phyloP scores from a whole-genome alignment of 2,797 vertebrate species.

The Amblyopsis hoosieri region DNA sequence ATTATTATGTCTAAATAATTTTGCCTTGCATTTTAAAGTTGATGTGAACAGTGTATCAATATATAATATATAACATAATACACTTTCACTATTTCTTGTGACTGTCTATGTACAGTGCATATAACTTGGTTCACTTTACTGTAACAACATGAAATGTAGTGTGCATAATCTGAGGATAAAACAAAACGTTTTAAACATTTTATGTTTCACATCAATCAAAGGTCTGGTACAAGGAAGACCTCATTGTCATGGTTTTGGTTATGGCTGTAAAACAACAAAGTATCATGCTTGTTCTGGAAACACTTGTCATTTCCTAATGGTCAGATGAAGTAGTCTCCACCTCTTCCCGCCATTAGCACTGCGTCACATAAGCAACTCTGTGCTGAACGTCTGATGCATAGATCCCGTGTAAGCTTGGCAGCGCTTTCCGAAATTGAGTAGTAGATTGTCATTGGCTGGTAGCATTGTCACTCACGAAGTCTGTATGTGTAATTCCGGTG shows the following conservation, averaged over 20 bases:
- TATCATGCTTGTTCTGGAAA: conserved; percentile 1
- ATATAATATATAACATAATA: conserved; percentile 25
- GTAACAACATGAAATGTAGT: conserved; percentile 1
- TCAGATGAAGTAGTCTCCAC: background rate
- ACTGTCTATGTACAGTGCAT: conserved; percentile 56
- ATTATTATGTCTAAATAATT: background rate
- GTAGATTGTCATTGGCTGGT: no score
- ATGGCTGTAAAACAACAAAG: conserved; percentile 40
- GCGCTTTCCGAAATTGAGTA: no score
- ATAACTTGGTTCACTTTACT: conserved; percentile 28
- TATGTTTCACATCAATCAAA: conserved; percentile 28
- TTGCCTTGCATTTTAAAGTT: background rate
- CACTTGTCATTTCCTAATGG: background rate
- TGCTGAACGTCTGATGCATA: no score
- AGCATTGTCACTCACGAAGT: no score
- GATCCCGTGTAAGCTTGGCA: no score
- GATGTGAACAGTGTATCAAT: conserved; percentile 45
- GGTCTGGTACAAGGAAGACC: conserved; percentile 24
- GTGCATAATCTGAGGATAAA: conserved; percentile 22
- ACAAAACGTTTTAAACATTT: background rate
- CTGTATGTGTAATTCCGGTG: no score
- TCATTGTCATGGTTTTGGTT: conserved; percentile 55
- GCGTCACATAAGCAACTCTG: no score
- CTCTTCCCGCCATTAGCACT: background rate
- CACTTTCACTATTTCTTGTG: conserved; percentile 29